phyloP scores from a whole-genome alignment of 1,140 invertebrate species.

The Solenopsis fugax region DNA sequence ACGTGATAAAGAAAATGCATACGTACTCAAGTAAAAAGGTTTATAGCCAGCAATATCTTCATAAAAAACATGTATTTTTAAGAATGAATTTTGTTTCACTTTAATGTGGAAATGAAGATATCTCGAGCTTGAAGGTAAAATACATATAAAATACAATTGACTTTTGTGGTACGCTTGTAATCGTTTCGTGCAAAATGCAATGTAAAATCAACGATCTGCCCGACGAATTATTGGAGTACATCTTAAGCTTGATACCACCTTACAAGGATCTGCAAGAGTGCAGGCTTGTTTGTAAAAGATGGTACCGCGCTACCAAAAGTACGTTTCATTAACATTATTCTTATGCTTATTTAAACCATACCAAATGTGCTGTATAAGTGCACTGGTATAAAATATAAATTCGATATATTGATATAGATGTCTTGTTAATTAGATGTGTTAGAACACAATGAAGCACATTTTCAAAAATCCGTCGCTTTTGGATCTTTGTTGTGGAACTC shows the following conservation, averaged over 20 bases:
- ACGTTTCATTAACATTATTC: conserved; percentile 79
- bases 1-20: background rate
- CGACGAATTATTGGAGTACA: conserved; percentile 97
- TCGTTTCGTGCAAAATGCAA: conserved; percentile 77
- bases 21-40: background rate
- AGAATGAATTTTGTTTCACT: background rate
- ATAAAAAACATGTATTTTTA: background rate
- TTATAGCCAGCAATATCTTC: background rate
- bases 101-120: background rate
- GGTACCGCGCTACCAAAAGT: conserved; percentile 94
- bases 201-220: conserved; percentile 91
- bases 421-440: conserved; percentile 90
- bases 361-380: background rate
- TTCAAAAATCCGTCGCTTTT: conserved; percentile 89
- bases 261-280: conserved; percentile 96
- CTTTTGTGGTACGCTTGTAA: background rate
- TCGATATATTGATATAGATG: background rate
- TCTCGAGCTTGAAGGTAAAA: background rate
- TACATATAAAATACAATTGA: background rate
- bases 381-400: background rate
- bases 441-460: conserved; percentile 89
- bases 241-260: conserved; percentile 95
- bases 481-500: conserved; percentile 91
- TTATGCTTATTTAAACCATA: background rate
- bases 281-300: conserved; percentile 94